These are phyloP conservation scores for Menidia menidia DNA, from an alignment of 2,797 vertebrate genomes.

Conservation along the genomic window DNA sequence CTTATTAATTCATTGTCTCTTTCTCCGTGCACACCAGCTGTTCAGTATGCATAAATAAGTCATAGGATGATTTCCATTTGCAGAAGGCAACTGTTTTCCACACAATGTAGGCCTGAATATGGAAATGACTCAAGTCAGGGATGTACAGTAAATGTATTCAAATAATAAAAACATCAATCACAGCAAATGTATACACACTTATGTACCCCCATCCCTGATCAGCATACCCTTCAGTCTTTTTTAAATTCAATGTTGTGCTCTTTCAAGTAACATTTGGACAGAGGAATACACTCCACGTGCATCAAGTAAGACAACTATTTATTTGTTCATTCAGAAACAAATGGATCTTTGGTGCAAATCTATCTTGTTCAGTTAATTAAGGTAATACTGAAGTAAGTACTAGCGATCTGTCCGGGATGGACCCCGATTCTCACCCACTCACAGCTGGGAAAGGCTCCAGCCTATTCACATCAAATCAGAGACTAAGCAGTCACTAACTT, in stretches of 20 bases:
- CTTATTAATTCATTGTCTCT: constrained; percentile 53
- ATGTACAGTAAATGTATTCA: constrained; percentile 55
- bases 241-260: constrained; percentile 61
- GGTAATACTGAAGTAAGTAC: not conserved
- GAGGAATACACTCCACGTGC: constrained; percentile 43
- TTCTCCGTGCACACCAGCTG: constrained; percentile 42
- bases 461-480: no score
- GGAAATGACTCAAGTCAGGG: constrained; percentile 51
- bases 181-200: constrained; percentile 34
- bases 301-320: constrained; percentile 36
- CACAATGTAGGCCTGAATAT: constrained; percentile 48
- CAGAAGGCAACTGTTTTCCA: constrained; percentile 54
- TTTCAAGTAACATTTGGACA: constrained; percentile 48
- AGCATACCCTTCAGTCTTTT: constrained; percentile 61
- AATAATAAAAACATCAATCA: constrained; percentile 61
- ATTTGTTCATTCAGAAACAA: constrained; percentile 17
- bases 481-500: constrained; percentile 21
- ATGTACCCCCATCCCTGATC: constrained; percentile 41
- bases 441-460: no score
- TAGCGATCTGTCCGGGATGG: no score
- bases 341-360: constrained; percentile 42
- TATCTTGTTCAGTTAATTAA: constrained; percentile 36
- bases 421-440: no score
- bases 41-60: constrained; percentile 69
- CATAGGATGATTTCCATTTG: constrained; percentile 66